Evolutionary conservation across 2,113 vertebrate species (phyloP), one percentile per base, ranked within the genome.

Genomic region (Hypanus sabinus): DNA sequence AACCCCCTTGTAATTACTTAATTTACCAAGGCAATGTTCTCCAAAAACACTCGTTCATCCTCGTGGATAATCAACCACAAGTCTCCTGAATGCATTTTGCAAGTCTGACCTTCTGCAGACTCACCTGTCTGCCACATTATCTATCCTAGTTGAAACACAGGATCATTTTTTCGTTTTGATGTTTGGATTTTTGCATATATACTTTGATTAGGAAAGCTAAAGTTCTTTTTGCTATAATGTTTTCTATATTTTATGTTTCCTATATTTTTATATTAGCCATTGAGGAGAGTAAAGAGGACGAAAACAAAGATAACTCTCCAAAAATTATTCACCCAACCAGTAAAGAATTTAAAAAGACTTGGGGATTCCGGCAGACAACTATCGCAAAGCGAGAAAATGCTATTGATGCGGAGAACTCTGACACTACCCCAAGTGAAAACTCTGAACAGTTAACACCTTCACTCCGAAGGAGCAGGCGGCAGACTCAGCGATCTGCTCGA

Each of bases 331-430:
- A 97, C 30, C 97, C 97, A 0, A 97, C 97, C 20, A 96, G 98
- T 93, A 98, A 97, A 36, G 97, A 98, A 94, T 97, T 98, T 94
- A 97, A 96, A 95, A 99, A 99, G 95, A 98, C 98, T 0, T 99
- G 99, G 99, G 98, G 98, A 0, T 99, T 99, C 95, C 97, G 99
- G 5, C 97, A 98, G 94, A 98, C 98, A 73, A 99, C 98, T 0
- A 98, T 99, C 62, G 99, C 98, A 1, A 97, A 97, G 94, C 96
- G 99, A 10, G 98, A 99, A 94, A 96, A 97, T 27, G 95, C 95
- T 0, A 97, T 97, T 5, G 98, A 99, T 33, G 93, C 94, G 0
- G 97, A 98, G 36, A 94, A 94, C 68, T 93, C 91, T 93, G 91
- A 93, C 36, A 93, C 91, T 27, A 33, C 65, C 12, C 70, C 73